Percentiles rank a stretch among this genome's conserved stretches.
Evolutionary conservation across 2,797 vertebrate genomes (phyloP).

Genomic region (Sciaenops ocellatus): DNA sequence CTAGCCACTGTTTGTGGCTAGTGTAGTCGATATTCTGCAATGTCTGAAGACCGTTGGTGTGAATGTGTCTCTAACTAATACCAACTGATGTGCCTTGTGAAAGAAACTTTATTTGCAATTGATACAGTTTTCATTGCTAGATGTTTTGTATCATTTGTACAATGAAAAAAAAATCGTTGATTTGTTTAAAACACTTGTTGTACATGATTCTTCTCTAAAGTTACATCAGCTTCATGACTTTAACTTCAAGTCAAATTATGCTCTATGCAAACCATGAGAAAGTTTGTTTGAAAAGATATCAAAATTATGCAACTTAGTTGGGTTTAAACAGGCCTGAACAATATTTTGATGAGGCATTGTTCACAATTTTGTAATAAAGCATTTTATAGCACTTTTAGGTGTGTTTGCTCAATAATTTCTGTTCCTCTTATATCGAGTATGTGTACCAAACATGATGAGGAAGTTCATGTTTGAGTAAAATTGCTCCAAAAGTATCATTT

Average conservation of each 20-base stretch:
- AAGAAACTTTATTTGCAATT: slow-evolving; percentile 65
- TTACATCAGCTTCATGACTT: slow-evolving; percentile 44
- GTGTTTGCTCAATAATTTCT: slow-evolving; percentile 42
- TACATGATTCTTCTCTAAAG: slow-evolving; percentile 57
- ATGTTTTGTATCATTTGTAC: slow-evolving; percentile 68
- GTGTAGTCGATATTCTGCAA: slow-evolving; percentile 51
- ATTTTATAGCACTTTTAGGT: slow-evolving; percentile 81
- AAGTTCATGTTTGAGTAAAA: background rate
- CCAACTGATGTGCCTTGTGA: slow-evolving; percentile 80
- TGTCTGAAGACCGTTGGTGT: slow-evolving; percentile 47
- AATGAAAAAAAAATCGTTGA: slow-evolving; percentile 45
- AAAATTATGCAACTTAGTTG: slow-evolving; percentile 60
- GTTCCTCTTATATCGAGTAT: background rate
- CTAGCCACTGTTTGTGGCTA: slow-evolving; percentile 34
- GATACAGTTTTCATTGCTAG: slow-evolving; percentile 57
- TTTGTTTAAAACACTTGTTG: slow-evolving; percentile 57
- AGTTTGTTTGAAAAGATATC: slow-evolving; percentile 30
- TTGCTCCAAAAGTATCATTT: background rate
- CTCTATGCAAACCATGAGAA: slow-evolving; percentile 66
- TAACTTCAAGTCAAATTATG: slow-evolving; percentile 41
- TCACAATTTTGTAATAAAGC: slow-evolving; percentile 87
- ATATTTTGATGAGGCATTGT: slow-evolving; percentile 63
- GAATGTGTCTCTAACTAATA: slow-evolving; percentile 71
- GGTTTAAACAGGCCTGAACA: slow-evolving; percentile 50
- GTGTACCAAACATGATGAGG: background rate